Base-by-base conservation (phyloP, 2,113 vertebrate species). In the Fulica atra region DNA sequence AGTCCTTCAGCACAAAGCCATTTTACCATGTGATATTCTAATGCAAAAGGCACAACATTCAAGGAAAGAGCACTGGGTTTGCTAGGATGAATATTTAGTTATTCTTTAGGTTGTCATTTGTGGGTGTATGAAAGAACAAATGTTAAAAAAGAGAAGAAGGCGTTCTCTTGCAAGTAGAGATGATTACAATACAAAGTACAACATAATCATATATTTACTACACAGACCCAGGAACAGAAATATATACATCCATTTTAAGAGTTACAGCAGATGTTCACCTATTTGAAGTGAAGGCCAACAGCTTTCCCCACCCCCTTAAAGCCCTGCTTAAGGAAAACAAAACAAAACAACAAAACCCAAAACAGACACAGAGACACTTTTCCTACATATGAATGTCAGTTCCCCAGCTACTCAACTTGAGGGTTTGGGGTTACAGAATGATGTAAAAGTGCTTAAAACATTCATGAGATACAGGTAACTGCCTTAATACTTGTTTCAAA, bases 41-140 rank as follows among this genome's bases (percentile, higher is more conserved):
- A 95, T 95, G 94, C 86, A 97, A 97, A 97, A 97, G 82, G 33
- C 92, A 97, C 20, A 6, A 44, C 70, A 38, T 33, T 94, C 82
- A 94, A 80, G 78, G 95, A 97, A 93, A 95, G 88, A 84, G 9
- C 71, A 54, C 66, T 19, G 13, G 42, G 63, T 87, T 88, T 96
- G 81, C 73, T 71, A 93, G 86, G 87, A 33, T 48, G 96, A 97
- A 88, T 97, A 95, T 97, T 94, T 92, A 96, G 77, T 95, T 97
- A 94, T 97, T 69, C 83, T 97, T 97, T 92, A 93, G 95, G 95
- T 97, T 92, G 94, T 97, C 96, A 98, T 98, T 98, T 98, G 97
- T 96, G 97, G 98, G 88, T 96, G 97, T 92, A 92, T 86, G 90
- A 83, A 95, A 95, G 91, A 95, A 97, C 80, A 95, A 93, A 97